Evolutionary conservation across 1,140 invertebrate genomes (phyloP).

Genomic region (Protaetia brevitarsis): DNA sequence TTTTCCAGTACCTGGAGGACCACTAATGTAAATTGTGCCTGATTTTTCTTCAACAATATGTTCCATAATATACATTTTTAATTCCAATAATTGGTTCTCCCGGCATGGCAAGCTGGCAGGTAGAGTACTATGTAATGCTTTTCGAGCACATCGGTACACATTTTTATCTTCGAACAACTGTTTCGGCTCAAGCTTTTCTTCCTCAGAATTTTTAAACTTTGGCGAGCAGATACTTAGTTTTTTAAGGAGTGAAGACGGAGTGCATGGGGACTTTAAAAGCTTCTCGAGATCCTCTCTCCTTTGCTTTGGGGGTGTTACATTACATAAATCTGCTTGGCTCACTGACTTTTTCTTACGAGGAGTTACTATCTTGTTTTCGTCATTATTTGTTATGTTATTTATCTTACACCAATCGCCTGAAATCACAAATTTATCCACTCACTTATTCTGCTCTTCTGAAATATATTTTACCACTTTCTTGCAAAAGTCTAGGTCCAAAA

Average conservation of each 20-base stretch:
- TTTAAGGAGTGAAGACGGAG: slow-evolving; percentile 38
- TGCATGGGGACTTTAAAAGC: slow-evolving; percentile 29
- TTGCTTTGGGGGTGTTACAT: slow-evolving; percentile 42
- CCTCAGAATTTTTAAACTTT: background rate
- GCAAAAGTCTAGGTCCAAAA: too few relatives aligned
- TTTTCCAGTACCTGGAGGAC: slow-evolving; percentile 95
- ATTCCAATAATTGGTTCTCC: slow-evolving; percentile 69
- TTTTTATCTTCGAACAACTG: slow-evolving; percentile 32
- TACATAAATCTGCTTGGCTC: background rate
- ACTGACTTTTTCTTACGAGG: slow-evolving; percentile 15
- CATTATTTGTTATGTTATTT: too few relatives aligned
- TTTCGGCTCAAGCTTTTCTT: slow-evolving; percentile 17
- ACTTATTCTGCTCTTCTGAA: too few relatives aligned
- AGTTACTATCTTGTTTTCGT: background rate
- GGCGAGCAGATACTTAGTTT: slow-evolving; percentile 26
- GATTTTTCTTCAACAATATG: slow-evolving; percentile 67
- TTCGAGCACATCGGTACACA: slow-evolving; percentile 56
- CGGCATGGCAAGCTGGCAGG: slow-evolving; percentile 71
- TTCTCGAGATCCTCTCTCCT: slow-evolving; percentile 28
- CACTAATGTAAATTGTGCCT: slow-evolving; percentile 88
- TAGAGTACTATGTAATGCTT: slow-evolving; percentile 68
- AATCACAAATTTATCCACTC: too few relatives aligned
- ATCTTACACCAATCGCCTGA: too few relatives aligned
- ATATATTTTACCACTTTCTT: too few relatives aligned
- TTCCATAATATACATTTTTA: slow-evolving; percentile 66